Evolutionary conservation across 2,797 vertebrate species (phyloP).

Genomic region (Chelidonichthys spinosus): DNA sequence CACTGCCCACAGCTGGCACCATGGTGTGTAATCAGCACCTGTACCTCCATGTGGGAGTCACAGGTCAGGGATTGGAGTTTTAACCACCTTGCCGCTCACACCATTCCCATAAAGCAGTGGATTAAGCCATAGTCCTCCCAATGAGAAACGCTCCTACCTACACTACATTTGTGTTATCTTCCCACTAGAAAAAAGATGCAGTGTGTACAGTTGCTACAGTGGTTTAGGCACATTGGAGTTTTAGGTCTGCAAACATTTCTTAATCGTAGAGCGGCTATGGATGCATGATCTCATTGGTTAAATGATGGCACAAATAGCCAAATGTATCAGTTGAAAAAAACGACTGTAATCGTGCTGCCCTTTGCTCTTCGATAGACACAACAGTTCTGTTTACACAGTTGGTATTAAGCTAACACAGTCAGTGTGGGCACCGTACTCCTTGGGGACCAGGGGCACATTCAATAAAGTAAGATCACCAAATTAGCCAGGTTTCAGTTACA

Average conservation of each 20-base stretch:
- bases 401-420: no score
- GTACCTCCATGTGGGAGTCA: slow-evolving; percentile 43
- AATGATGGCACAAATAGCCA: background rate
- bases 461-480: no score
- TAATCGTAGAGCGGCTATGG: background rate
- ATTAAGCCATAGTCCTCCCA: slow-evolving; percentile 42
- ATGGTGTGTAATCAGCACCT: slow-evolving; percentile 56
- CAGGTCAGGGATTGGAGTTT: slow-evolving; percentile 55
- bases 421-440: no score
- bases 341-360: no score
- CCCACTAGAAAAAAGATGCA: slow-evolving; percentile 15
- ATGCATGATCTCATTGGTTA: background rate
- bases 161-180: background rate
- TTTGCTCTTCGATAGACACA: no score
- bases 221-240: background rate
- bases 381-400: no score
- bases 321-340: no score
- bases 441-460: no score
- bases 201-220: background rate
- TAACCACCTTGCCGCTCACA: slow-evolving; percentile 36
- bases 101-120: slow-evolving; percentile 34
- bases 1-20: slow-evolving; percentile 32
- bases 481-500: no score
- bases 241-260: slow-evolving; percentile 5
- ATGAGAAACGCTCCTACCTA: slow-evolving; percentile 28